phyloP scores from a whole-genome alignment of 2,113 vertebrate species.

The Cranoglanis bouderius region DNA sequence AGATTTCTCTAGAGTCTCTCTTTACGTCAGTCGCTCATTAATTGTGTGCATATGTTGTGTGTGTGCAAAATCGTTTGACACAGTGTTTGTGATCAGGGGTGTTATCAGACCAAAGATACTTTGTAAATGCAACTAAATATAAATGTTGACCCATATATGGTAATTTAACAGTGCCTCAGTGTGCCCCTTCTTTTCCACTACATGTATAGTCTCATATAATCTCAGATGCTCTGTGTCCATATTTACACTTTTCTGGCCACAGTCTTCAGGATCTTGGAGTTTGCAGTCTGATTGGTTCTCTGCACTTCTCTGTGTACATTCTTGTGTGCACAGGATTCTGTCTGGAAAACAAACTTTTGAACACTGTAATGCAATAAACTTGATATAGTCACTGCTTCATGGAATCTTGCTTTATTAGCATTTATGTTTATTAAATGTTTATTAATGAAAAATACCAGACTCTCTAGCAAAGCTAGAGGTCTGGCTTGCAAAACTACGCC shows the following conservation, averaged over 20 bases:
- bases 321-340: background rate
- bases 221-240: background rate
- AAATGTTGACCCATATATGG: background rate
- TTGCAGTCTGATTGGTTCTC: background rate
- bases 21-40: background rate
- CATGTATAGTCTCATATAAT: background rate
- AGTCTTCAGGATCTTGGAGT: background rate
- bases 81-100: background rate
- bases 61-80: conserved; percentile 1
- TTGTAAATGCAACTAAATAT: background rate
- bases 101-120: background rate
- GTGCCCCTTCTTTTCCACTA: background rate
- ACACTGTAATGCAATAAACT: background rate
- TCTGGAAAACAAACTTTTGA: background rate
- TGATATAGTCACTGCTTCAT: background rate
- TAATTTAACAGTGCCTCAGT: background rate
- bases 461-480: background rate
- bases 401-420: background rate
- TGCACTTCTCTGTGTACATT: background rate
- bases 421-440: background rate
- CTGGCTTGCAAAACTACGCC: background rate
- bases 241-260: background rate
- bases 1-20: conserved; percentile 11
- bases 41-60: conserved; percentile 5
- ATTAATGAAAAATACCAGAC: background rate